Conservation (phyloP, 2,888 invertebrate species). For the Blera fallax region DNA sequence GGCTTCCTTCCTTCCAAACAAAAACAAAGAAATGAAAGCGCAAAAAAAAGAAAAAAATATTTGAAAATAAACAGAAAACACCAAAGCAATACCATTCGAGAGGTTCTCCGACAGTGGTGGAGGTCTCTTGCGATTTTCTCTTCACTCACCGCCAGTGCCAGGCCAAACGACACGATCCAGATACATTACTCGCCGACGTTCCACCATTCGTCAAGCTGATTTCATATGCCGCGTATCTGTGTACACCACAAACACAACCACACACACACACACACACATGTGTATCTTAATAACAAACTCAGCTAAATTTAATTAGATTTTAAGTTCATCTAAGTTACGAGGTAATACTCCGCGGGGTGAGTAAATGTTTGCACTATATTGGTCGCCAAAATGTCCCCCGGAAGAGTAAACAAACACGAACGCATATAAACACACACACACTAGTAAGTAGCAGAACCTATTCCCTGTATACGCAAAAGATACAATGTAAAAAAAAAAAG, state of each 20-base stretch:
- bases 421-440: constrained; percentile 11
- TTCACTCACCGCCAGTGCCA: constrained; percentile 10
- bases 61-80: constrained; percentile 14
- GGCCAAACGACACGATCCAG: not conserved
- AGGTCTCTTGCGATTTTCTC: constrained; percentile 42
- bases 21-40: not conserved
- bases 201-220: constrained; percentile 63
- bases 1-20: constrained; percentile 62
- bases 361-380: constrained; percentile 66
- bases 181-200: constrained; percentile 27
- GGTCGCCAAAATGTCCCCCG: constrained; percentile 67
- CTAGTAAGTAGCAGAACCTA: not conserved
- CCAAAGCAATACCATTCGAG: constrained; percentile 50
- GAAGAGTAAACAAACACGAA: constrained; percentile 39
- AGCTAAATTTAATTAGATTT: constrained; percentile 72
- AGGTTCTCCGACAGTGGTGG: constrained; percentile 44
- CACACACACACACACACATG: not conserved
- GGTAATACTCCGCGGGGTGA: constrained; percentile 55
- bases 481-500: not conserved
- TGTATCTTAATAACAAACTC: constrained; percentile 46
- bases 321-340: constrained; percentile 71
- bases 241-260: not conserved
- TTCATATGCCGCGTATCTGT: not conserved
- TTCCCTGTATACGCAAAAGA: not conserved
- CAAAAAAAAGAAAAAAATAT: constrained; percentile 3